A percentile compares a stretch with the other conserved stretches of the same genome.
phyloP scores from a whole-genome alignment of 2,113 vertebrate species.

The Rhinichthys klamathensis region DNA sequence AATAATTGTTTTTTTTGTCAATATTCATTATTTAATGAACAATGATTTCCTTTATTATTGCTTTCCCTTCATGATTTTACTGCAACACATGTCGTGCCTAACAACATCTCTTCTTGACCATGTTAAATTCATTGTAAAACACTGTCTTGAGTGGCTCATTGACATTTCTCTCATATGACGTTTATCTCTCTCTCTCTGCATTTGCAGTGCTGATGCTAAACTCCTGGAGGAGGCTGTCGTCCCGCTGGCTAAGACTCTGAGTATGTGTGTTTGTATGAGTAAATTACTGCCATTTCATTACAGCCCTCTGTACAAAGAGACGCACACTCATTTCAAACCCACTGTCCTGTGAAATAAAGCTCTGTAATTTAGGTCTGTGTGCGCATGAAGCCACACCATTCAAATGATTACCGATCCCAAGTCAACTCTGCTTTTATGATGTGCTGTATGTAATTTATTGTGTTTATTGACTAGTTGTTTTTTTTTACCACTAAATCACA shows the following conservation, averaged over 20 bases:
- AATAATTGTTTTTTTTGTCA: no score
- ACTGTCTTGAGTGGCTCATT: neutral
- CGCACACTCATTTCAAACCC: neutral
- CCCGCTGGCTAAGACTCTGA: constrained; percentile 88
- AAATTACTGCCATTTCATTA: constrained; percentile 5
- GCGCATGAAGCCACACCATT: constrained; percentile 5
- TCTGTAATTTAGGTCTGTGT: constrained; percentile 6
- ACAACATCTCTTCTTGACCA: neutral
- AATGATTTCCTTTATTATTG: neutral
- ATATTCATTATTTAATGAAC: neutral
- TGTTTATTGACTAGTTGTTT: neutral
- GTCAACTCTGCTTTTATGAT: neutral
- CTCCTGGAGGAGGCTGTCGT: constrained; percentile 91
- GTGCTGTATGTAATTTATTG: constrained; percentile 8
- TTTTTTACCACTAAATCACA: neutral
- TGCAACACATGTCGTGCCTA: neutral
- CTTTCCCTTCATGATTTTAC: neutral
- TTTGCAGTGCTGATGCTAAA: constrained; percentile 86
- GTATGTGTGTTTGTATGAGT: constrained; percentile 70
- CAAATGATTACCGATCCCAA: neutral
- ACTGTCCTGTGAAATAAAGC: constrained; percentile 8
- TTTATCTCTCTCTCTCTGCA: neutral
- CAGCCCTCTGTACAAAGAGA: neutral
- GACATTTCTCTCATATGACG: neutral
- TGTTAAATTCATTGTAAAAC: neutral